These are phyloP conservation scores for Drosophila mulleri DNA, from an alignment of 2,888 invertebrate genomes.

Conservation along the genomic window DNA sequence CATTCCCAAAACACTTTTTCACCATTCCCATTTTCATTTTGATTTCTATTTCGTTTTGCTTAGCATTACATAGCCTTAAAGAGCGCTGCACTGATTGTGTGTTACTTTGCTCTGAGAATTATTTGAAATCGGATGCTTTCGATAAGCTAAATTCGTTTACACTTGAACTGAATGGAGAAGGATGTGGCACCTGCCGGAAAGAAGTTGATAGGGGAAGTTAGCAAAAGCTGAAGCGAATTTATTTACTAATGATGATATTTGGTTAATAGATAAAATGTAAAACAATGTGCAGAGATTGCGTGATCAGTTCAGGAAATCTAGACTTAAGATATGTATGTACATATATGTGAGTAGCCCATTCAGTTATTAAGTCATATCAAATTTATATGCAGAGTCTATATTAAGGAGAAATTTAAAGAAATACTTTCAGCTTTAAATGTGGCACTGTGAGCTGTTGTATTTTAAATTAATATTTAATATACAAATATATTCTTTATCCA, in stretches of 20 bases:
- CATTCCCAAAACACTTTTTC: conserved; percentile 30
- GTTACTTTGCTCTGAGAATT: conserved; percentile 12
- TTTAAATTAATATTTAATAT: background rate
- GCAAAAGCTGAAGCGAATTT: background rate
- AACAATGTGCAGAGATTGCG: background rate
- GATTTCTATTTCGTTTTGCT: conserved; percentile 16
- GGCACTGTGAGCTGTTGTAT: too few species aligned
- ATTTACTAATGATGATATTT: background rate
- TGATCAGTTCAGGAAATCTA: too few species aligned
- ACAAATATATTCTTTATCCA: background rate
- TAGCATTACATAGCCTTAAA: conserved; percentile 4
- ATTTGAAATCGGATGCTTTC: conserved; percentile 21
- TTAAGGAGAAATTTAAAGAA: background rate
- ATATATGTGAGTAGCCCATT: too few species aligned
- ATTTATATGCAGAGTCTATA: background rate
- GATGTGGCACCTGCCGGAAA: background rate
- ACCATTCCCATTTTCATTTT: conserved; percentile 17
- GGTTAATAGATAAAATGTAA: background rate
- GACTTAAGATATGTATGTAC: too few species aligned
- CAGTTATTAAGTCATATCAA: too few species aligned
- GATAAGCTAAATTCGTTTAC: conserved; percentile 23
- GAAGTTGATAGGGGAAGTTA: background rate
- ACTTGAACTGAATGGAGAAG: conserved; percentile 10
- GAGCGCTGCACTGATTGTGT: conserved; percentile 32
- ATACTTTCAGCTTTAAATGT: too few species aligned